Percentiles rank a stretch among this genome's conserved stretches.
These are phyloP conservation scores for Tetrao urogallus DNA, from an alignment of 2,113 vertebrate species.

Conservation along the genomic window DNA sequence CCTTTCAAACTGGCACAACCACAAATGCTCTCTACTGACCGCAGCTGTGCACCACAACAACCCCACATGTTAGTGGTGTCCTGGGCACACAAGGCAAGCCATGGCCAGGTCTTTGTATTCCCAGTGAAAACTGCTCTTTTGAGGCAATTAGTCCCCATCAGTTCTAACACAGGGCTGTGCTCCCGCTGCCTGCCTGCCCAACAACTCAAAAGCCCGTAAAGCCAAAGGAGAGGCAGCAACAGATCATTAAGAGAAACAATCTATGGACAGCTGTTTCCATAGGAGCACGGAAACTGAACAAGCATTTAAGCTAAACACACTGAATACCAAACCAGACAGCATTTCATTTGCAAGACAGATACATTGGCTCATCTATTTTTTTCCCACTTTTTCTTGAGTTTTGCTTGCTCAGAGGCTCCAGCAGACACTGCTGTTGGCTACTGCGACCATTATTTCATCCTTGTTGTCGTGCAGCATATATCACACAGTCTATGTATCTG, in stretches of 20 bases:
- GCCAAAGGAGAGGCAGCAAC: background rate
- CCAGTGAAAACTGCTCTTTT: background rate
- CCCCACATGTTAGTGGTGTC: accelerated
- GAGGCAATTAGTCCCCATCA: background rate
- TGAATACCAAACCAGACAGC: background rate
- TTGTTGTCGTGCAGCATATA: background rate
- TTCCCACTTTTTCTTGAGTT: background rate
- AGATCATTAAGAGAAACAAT: background rate
- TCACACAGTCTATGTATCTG: background rate
- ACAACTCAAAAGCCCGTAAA: background rate
- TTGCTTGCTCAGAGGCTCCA: background rate
- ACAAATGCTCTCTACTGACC: accelerated
- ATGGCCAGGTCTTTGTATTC: background rate
- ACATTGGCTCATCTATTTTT: background rate
- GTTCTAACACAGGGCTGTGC: accelerated
- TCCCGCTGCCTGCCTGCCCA: background rate
- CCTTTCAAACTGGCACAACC: background rate
- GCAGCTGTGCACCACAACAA: background rate
- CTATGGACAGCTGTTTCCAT: background rate
- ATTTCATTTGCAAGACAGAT: background rate
- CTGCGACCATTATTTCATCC: background rate
- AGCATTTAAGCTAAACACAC: accelerated
- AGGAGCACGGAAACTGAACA: background rate
- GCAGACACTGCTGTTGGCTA: background rate
- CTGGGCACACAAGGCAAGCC: background rate